These are phyloP conservation scores for Eucera pruinosa DNA, from an alignment of 2,888 invertebrate species.

Conservation along the genomic window DNA sequence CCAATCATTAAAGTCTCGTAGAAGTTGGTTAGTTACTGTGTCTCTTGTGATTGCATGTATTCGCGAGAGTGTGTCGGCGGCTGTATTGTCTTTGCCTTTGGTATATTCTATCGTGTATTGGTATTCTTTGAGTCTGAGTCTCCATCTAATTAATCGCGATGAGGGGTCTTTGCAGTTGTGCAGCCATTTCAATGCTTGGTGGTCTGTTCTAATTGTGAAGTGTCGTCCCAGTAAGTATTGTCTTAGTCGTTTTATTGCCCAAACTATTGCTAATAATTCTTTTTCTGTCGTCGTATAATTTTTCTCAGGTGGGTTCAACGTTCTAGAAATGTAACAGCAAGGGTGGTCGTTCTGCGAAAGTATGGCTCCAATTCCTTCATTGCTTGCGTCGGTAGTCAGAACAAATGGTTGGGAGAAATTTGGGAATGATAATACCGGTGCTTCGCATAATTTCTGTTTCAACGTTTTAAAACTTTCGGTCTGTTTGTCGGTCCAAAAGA, in stretches of 20 bases:
- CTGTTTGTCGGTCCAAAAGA: too few species aligned
- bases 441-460: too few species aligned
- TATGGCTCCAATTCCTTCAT: not conserved
- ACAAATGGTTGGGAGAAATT: too few species aligned
- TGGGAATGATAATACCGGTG: too few species aligned
- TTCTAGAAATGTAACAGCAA: not conserved
- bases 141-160: not conserved
- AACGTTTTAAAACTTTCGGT: too few species aligned
- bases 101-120: too few species aligned
- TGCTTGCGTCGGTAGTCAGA: too few species aligned
- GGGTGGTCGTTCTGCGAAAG: not conserved
- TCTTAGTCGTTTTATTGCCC: not conserved
- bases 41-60: too few species aligned
- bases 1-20: too few species aligned
- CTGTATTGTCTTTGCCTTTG: not conserved
- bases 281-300: conserved; percentile 5
- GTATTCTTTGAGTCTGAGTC: conserved; percentile 1
- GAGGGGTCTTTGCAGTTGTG: not conserved
- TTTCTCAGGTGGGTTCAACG: not conserved
- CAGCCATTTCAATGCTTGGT: not conserved
- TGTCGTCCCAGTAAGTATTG: not conserved
- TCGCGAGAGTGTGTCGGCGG: too few species aligned
- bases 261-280: not conserved
- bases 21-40: too few species aligned
- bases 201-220: not conserved